Evolutionary conservation across 2,113 vertebrate genomes (phyloP).

Genomic region (Bostrychus sinensis): DNA sequence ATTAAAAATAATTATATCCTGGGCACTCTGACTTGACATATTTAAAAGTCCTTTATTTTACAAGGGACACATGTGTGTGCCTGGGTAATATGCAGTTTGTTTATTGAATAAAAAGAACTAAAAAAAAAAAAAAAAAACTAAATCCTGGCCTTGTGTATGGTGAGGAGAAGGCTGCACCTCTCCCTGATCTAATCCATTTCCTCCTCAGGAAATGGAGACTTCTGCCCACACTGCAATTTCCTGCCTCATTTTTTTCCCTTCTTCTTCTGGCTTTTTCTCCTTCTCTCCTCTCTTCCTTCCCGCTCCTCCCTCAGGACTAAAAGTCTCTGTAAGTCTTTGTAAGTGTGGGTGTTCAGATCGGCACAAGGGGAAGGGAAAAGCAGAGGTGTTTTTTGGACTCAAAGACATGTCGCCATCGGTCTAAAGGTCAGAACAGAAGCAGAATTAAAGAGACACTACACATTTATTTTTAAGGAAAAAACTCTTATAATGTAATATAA

Average conservation of each 20-base stretch:
- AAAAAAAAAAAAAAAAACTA: conserved; percentile 49
- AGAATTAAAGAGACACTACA: conserved; percentile 31
- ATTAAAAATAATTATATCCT: too few species aligned
- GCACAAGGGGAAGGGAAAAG: conserved; percentile 38
- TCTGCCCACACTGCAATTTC: conserved; percentile 83
- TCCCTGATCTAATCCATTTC: conserved; percentile 80
- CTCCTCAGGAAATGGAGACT: conserved; percentile 82
- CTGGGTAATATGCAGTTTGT: background rate
- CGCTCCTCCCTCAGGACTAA: conserved; percentile 47
- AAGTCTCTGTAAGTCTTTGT: conserved; percentile 35
- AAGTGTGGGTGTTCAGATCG: conserved; percentile 57
- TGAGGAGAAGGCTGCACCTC: conserved; percentile 69
- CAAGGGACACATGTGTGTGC: too few species aligned
- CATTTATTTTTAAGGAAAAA: background rate
- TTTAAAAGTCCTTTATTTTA: too few species aligned
- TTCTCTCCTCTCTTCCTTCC: conserved; percentile 21
- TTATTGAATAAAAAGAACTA: background rate
- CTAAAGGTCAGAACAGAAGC: conserved; percentile 12
- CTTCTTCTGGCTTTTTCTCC: conserved; percentile 46
- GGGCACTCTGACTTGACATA: too few species aligned
- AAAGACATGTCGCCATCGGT: conserved; percentile 34
- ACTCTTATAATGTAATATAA: background rate
- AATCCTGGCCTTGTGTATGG: conserved; percentile 68
- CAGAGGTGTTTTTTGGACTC: conserved; percentile 41
- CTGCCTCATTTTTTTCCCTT: conserved; percentile 73